Evolutionary conservation across 2,888 invertebrate species (phyloP).

Genomic region (Polietes domitor): DNA sequence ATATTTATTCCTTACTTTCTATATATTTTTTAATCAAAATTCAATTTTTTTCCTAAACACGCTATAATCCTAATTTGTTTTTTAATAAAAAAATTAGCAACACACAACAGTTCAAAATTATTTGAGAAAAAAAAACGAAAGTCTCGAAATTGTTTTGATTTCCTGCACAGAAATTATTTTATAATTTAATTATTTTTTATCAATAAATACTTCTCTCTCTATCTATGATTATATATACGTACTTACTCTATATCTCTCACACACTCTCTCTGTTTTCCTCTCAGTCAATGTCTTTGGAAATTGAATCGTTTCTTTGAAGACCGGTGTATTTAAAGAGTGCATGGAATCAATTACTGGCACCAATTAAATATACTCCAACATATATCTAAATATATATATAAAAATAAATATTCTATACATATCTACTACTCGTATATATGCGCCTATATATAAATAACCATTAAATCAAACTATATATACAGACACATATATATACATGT

Average conservation of each 20-base stretch:
- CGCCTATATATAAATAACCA: slow-evolving; percentile 28
- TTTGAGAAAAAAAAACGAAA: slow-evolving; percentile 36
- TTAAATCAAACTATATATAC: slow-evolving; percentile 7
- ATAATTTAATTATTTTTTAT: slow-evolving; percentile 34
- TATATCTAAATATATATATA: slow-evolving; percentile 5
- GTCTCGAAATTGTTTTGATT: slow-evolving; percentile 34
- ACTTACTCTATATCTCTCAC: slow-evolving; percentile 55
- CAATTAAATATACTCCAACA: slow-evolving; percentile 39
- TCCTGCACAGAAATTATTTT: slow-evolving; percentile 51
- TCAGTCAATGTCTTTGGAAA: slow-evolving; percentile 65
- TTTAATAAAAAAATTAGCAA: slow-evolving; percentile 40
- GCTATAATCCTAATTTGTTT: slow-evolving; percentile 47
- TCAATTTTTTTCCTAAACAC: slow-evolving; percentile 52
- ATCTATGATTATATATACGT: slow-evolving; percentile 37
- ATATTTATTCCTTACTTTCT: background rate
- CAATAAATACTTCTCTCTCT: slow-evolving; percentile 24
- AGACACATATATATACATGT: background rate
- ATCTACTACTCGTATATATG: slow-evolving; percentile 36
- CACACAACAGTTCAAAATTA: slow-evolving; percentile 54
- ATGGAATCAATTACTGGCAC: slow-evolving; percentile 65
- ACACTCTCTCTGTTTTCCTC: slow-evolving; percentile 62
- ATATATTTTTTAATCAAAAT: slow-evolving; percentile 24
- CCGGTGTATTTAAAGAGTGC: slow-evolving; percentile 62
- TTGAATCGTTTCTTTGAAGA: slow-evolving; percentile 44
- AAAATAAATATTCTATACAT: slow-evolving; percentile 32